Evolutionary conservation across 1,140 invertebrate species (phyloP).

Genomic region (Choristoneura fumiferana): DNA sequence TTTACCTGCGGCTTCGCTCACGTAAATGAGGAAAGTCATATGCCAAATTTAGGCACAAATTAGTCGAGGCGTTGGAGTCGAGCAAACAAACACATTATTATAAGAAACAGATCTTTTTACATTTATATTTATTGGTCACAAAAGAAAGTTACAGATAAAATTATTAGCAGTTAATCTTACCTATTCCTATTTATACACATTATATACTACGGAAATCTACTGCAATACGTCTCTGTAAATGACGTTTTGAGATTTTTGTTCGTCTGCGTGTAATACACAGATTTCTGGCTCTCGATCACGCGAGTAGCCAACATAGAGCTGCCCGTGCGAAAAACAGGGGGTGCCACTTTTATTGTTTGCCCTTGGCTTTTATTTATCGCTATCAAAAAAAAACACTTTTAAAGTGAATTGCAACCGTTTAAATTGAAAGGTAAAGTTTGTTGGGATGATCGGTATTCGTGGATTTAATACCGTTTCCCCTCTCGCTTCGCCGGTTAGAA

Average conservation of each 20-base stretch:
- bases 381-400: slow-evolving; percentile 73
- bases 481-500: slow-evolving; percentile 50
- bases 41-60: too few species aligned
- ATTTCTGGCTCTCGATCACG: slow-evolving; percentile 34
- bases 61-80: too few species aligned
- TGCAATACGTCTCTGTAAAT: slow-evolving; percentile 42
- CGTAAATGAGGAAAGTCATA: too few species aligned
- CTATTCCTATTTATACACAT: too few species aligned
- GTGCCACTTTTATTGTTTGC: slow-evolving; percentile 51
- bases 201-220: too few species aligned
- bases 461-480: slow-evolving; percentile 60
- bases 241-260: slow-evolving; percentile 34
- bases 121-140: too few species aligned
- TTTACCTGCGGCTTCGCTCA: too few species aligned
- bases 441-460: too few species aligned
- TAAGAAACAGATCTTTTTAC: too few species aligned
- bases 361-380: slow-evolving; percentile 79
- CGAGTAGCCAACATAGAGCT: slow-evolving; percentile 38
- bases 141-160: too few species aligned
- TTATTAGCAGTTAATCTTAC: too few species aligned
- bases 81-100: too few species aligned
- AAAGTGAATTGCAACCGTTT: slow-evolving; percentile 77
- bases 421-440: slow-evolving; percentile 60
- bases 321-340: slow-evolving; percentile 36
- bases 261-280: slow-evolving; percentile 34